Evolutionary conservation across 2,797 vertebrate species (phyloP).

Genomic region (Melanotaenia nigrans): DNA sequence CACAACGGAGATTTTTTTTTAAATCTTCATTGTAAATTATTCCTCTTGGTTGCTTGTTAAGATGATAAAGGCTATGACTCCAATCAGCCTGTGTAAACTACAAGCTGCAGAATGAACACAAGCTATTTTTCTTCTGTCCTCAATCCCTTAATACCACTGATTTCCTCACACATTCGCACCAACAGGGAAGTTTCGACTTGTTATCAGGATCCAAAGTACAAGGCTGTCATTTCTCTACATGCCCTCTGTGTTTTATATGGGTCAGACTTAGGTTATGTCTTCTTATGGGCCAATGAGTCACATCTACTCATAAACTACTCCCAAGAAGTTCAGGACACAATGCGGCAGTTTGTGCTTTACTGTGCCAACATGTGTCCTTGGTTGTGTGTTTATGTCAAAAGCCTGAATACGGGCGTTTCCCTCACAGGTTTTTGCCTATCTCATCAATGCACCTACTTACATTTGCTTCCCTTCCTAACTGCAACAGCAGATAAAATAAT

Average conservation of each 20-base stretch:
- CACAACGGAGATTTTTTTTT: constrained; percentile 6
- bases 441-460: constrained; percentile 22
- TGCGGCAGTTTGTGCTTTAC: constrained; percentile 18
- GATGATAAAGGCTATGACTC: constrained; percentile 38
- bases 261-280: constrained; percentile 37
- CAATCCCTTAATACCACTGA: constrained; percentile 65
- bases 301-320: constrained; percentile 28
- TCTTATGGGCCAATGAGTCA: constrained; percentile 12
- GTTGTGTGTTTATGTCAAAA: constrained; percentile 37
- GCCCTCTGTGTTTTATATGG: constrained; percentile 46
- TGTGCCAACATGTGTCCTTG: constrained; percentile 13
- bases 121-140: constrained; percentile 34
- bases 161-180: constrained; percentile 62
- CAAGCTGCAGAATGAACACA: constrained; percentile 38
- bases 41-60: neutral
- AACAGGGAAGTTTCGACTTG: constrained; percentile 63
- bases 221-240: constrained; percentile 61
- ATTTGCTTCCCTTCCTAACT: constrained; percentile 14
- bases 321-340: constrained; percentile 34
- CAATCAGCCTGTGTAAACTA: constrained; percentile 32
- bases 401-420: constrained; percentile 31
- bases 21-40: neutral
- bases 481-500: constrained; percentile 8
- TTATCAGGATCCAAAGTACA: constrained; percentile 76
- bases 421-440: constrained; percentile 30